Conservation (phyloP, 2,797 vertebrate genomes). For the Limnodromus scolopaceus region DNA sequence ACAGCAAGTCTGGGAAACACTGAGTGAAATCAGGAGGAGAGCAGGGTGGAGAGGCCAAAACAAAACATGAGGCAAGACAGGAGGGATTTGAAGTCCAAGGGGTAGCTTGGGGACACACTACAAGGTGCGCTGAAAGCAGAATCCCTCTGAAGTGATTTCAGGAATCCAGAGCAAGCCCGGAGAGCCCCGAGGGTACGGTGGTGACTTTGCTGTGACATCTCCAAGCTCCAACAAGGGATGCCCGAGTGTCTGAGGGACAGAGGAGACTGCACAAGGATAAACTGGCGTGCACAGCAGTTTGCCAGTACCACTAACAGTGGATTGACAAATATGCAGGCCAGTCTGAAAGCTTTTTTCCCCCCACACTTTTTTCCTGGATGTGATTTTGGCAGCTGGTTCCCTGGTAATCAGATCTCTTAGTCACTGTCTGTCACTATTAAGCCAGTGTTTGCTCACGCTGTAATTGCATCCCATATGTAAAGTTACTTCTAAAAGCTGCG, state of each 20-base stretch:
- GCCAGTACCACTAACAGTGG: neutral
- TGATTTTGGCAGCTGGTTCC: constrained; percentile 36
- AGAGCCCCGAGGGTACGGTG: rapidly evolving
- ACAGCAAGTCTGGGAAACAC: neutral
- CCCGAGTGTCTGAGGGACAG: rapidly evolving
- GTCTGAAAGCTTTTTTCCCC: neutral
- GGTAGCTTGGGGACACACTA: neutral
- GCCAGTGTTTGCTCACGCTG: constrained; percentile 17
- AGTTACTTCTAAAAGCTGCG: constrained; percentile 27
- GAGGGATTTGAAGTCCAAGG: neutral
- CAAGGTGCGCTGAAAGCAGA: neutral
- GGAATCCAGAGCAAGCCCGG: neutral
- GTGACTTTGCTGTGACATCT: neutral
- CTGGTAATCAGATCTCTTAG: constrained; percentile 54
- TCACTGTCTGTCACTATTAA: constrained; percentile 61
- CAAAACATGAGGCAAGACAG: neutral
- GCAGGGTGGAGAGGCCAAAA: neutral
- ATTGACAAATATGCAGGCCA: neutral
- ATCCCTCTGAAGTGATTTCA: neutral
- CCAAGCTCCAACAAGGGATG: rapidly evolving
- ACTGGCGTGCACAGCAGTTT: neutral
- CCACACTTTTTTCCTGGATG: neutral
- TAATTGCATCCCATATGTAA: constrained; percentile 27
- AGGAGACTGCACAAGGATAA: neutral
- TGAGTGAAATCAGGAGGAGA: neutral